Conservation (phyloP, 2,888 invertebrate genomes). For the Pterostichus madidus region DNA sequence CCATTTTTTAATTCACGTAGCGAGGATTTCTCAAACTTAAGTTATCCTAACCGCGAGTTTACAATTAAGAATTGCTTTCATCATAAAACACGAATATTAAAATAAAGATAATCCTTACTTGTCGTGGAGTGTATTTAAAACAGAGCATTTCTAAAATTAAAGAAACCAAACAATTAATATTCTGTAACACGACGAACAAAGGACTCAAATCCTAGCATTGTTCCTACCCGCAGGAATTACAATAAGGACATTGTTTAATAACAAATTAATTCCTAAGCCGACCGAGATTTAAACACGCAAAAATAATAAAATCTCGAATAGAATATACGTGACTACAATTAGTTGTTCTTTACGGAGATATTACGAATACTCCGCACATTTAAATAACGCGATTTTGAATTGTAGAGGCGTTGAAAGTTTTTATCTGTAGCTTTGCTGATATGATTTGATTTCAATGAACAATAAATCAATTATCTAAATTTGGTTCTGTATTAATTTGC, state of each 20-base stretch:
- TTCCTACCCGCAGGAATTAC: constrained; percentile 6
- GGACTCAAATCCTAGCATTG: constrained; percentile 19
- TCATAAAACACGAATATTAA: neutral
- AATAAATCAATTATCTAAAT: too few relatives aligned
- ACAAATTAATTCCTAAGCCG: constrained; percentile 25
- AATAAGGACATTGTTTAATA: constrained; percentile 24
- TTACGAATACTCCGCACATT: neutral
- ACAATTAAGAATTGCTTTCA: too few relatives aligned
- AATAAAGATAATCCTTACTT: neutral
- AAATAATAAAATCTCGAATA: neutral
- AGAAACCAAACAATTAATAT: constrained; percentile 25
- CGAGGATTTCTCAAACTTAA: too few relatives aligned
- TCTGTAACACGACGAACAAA: constrained; percentile 13
- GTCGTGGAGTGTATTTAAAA: too few relatives aligned
- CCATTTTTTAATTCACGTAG: too few relatives aligned
- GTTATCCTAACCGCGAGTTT: too few relatives aligned
- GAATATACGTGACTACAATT: neutral
- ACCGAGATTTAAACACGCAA: constrained; percentile 12
- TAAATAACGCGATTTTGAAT: too few relatives aligned
- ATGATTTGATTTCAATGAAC: too few relatives aligned
- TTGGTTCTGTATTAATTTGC: too few relatives aligned
- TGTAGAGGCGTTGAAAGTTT: too few relatives aligned
- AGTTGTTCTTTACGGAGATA: neutral
- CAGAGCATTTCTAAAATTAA: constrained; percentile 1
- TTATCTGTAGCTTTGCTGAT: too few relatives aligned